A percentile compares a stretch with the other conserved stretches of the same genome.
Evolutionary conservation across 2,113 vertebrate species (phyloP).

Genomic region (Coturnix japonica): DNA sequence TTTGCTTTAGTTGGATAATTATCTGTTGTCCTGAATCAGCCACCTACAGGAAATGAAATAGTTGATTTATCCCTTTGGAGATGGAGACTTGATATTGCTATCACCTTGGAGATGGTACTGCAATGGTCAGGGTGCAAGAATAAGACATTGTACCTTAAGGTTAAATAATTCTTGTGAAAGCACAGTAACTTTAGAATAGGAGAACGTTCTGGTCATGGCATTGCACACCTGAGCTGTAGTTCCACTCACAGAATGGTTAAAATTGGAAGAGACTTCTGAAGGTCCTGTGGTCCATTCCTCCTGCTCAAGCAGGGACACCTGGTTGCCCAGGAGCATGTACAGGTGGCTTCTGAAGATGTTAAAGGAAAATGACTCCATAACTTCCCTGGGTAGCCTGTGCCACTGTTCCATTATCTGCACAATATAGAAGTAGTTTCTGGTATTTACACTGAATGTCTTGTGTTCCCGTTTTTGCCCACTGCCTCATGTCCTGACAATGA

Average conservation of each 20-base stretch:
- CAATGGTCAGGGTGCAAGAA: background rate
- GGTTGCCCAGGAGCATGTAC: background rate
- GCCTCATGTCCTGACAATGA: background rate
- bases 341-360: background rate
- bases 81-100: background rate
- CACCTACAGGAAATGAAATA: background rate
- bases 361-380: too few species aligned
- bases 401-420: too few species aligned
- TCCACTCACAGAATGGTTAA: background rate
- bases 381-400: too few species aligned
- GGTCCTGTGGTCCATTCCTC: background rate
- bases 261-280: background rate
- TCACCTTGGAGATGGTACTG: background rate
- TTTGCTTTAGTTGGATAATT: background rate
- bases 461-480: background rate
- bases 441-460: background rate
- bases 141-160: background rate
- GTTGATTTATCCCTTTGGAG: background rate
- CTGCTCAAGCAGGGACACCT: background rate
- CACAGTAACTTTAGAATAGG: background rate
- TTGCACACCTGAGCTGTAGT: background rate
- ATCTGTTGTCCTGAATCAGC: background rate
- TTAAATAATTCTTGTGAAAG: background rate
- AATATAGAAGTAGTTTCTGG: background rate
- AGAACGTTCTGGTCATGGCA: accelerated